Base-by-base conservation (phyloP, 2,797 vertebrate species). In the Odontamblyopus lacepedii region DNA sequence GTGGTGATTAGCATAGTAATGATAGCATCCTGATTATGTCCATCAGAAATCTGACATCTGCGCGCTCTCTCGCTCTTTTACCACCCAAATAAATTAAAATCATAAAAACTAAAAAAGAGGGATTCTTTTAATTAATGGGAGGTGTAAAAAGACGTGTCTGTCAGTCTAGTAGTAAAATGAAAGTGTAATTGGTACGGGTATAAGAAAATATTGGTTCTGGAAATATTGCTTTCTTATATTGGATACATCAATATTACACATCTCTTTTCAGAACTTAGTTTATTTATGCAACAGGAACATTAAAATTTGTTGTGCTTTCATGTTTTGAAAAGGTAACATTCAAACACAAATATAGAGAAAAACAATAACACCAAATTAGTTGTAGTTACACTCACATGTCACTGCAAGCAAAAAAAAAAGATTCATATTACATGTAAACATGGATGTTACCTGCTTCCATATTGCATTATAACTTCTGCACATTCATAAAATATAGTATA, bases 1-100 rank as follows among this genome's bases (percentile, higher is more conserved):
- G 70, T 80, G 76, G 82, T 91, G 88, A 91, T 90, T 90, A 92
- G 85, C 77, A 80, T 80, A 74, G 77, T 85, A 90, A 92, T 92
- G 89, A 90, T 88, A 76, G 77, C 78, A 85, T 79, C 77, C 85
- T 86, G 86, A 91, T 91, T 84, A 87, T 85, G 88, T 87, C 89
- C 85, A 81, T 91, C 87, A 86, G 75, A 78, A 80, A 79, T 79
- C 75, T 91, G 84, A 90, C 89, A 91, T 91, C 89, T 91, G 85
- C 73, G 65, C 53, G 76, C 85, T 79, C 80, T 82, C 65, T 53
- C 78, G 62, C 62, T 86, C 71, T 79, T 77, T 80, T 50, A 56
- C 41, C 51, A 50, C 50, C 69, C 41, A 79, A 83, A 83, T 74
- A 70, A 82, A 79, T 79, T 73, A 51, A 57, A 66, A 62, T 69